Conservation (phyloP, 2,797 vertebrate genomes). For the Sciaenops ocellatus region DNA sequence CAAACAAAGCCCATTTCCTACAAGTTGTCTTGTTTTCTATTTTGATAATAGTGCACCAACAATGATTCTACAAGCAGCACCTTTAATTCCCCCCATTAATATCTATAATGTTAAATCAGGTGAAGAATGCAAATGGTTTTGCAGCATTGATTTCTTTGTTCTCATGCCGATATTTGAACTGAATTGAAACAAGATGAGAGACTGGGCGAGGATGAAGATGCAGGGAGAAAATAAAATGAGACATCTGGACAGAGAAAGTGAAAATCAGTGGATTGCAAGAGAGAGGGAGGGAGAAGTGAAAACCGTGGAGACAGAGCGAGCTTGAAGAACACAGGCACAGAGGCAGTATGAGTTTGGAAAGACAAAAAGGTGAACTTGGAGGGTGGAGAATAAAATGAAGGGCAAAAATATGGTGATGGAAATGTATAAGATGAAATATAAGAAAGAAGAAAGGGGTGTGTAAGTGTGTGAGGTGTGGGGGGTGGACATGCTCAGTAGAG, state of each 20-base stretch:
- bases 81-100: neutral
- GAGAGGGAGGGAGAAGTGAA: neutral
- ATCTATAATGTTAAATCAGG: neutral
- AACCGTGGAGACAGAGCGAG: neutral
- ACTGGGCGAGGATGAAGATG: neutral
- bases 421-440: neutral
- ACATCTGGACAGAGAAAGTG: neutral
- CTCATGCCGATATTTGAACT: neutral
- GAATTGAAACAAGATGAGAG: conserved; percentile 2
- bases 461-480: conserved; percentile 11
- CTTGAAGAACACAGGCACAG: neutral
- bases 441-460: conserved; percentile 2
- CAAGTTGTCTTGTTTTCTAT: neutral
- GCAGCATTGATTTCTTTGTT: neutral
- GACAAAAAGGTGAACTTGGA: conserved; percentile 2
- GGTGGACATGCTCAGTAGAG: conserved; percentile 41
- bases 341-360: neutral
- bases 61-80: neutral
- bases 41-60: neutral
- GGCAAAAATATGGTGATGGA: conserved; percentile 17
- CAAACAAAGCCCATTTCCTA: neutral
- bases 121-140: neutral
- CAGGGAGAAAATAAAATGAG: conserved; percentile 2
- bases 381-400: conserved; percentile 14
- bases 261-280: conserved; percentile 4